Conservation (phyloP, 2,113 vertebrate genomes). For the Kryptolebias marmoratus region DNA sequence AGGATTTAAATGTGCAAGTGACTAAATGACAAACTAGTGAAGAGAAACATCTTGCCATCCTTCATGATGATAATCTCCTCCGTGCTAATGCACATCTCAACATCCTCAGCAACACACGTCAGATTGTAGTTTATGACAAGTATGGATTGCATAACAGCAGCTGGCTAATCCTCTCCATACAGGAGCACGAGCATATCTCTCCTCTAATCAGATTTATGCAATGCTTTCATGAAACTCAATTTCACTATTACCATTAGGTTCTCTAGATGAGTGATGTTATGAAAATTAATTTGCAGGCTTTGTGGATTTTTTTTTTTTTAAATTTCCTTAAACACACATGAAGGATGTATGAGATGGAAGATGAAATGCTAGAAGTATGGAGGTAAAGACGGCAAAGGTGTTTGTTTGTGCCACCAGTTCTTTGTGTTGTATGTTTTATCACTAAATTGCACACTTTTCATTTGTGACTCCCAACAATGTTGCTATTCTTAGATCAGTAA, state of each 20-base stretch:
- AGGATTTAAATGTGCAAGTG: conserved; percentile 55
- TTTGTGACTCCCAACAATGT: background rate
- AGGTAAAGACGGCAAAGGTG: background rate
- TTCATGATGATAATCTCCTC: conserved; percentile 79
- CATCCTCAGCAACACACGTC: conserved; percentile 79
- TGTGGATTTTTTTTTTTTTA: conserved; percentile 36
- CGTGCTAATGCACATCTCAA: conserved; percentile 79
- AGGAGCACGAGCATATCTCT: conserved; percentile 70
- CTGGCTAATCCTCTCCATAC: conserved; percentile 80
- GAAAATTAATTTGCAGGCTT: conserved; percentile 59
- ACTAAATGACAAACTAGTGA: conserved; percentile 59
- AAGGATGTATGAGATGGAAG: conserved; percentile 16
- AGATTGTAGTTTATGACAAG: conserved; percentile 80
- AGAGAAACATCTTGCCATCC: conserved; percentile 80
- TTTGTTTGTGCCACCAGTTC: background rate
- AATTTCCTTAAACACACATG: conserved; percentile 41
- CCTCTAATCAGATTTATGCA: conserved; percentile 79
- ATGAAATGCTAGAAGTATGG: background rate
- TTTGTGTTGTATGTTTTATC: conserved; percentile 1
- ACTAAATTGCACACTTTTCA: background rate
- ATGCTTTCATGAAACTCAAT: conserved; percentile 65
- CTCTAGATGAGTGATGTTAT: conserved; percentile 68
- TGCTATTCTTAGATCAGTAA: too few relatives aligned
- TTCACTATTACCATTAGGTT: conserved; percentile 74
- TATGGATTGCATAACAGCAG: conserved; percentile 82